phyloP scores from a whole-genome alignment of 2,113 vertebrate genomes.

The Actinemys pallida region DNA sequence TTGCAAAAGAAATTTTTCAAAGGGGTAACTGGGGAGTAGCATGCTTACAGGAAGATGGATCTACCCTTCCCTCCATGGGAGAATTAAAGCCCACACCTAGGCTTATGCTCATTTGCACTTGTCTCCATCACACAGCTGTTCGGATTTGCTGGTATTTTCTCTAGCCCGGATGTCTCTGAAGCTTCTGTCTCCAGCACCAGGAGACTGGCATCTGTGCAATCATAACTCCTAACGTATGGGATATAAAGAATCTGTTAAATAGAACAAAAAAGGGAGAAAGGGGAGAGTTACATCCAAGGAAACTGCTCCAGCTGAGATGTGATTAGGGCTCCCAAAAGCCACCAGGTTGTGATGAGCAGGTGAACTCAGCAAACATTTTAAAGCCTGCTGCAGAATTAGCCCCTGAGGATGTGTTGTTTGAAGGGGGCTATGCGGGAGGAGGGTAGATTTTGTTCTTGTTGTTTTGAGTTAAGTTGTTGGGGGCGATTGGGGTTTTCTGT shows the following conservation, averaged over 20 bases:
- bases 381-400: conserved; percentile 46
- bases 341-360: conserved; percentile 41
- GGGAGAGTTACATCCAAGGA: conserved; percentile 6
- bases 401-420: neutral
- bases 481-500: neutral
- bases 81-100: conserved; percentile 61
- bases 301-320: conserved; percentile 32
- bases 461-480: neutral
- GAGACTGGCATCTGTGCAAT: conserved; percentile 67
- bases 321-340: conserved; percentile 49
- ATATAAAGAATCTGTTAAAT: conserved; percentile 62
- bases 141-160: conserved; percentile 58
- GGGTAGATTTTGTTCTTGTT: neutral
- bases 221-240: conserved; percentile 42
- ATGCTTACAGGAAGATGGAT: conserved; percentile 8
- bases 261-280: neutral
- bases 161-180: conserved; percentile 23
- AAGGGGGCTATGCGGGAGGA: neutral
- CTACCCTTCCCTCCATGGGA: conserved; percentile 7
- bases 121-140: conserved; percentile 66
- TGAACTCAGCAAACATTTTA: conserved; percentile 62
- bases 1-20: conserved; percentile 44
- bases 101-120: conserved; percentile 49
- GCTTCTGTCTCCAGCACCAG: conserved; percentile 49
- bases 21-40: conserved; percentile 3